Conservation (phyloP, 2,797 vertebrate genomes). For the Discoglossus pictus region DNA sequence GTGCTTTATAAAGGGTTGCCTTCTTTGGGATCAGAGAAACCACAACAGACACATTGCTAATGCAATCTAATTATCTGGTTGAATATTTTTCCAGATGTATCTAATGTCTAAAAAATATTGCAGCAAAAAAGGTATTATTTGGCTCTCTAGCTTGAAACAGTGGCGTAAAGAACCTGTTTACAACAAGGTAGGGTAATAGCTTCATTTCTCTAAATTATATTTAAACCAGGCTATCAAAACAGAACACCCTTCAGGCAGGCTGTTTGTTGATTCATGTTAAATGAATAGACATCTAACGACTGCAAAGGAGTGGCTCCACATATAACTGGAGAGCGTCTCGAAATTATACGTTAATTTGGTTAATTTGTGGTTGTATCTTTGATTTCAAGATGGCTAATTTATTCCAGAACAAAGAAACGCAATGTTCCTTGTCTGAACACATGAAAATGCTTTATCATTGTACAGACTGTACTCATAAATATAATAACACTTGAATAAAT, state of each 20-base stretch:
- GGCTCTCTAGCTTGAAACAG: conserved; percentile 65
- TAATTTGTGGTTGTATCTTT: conserved; percentile 58
- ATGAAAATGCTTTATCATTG: conserved; percentile 13
- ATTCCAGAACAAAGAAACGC: conserved; percentile 48
- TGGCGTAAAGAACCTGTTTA: conserved; percentile 73
- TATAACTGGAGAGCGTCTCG: conserved; percentile 52
- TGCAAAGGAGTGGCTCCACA: conserved; percentile 11
- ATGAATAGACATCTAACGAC: conserved; percentile 50
- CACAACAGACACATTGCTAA: conserved; percentile 80
- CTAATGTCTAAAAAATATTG: conserved; percentile 76
- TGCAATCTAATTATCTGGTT: conserved; percentile 80
- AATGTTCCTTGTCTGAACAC: conserved; percentile 30
- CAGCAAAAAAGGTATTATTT: conserved; percentile 76
- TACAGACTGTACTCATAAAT: conserved; percentile 24
- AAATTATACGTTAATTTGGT: conserved; percentile 54
- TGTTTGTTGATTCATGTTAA: conserved; percentile 53
- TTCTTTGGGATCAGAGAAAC: conserved; percentile 77
- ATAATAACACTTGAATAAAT: conserved; percentile 15
- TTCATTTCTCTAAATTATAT: conserved; percentile 58
- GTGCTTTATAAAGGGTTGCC: conserved; percentile 75
- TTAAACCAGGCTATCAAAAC: conserved; percentile 67
- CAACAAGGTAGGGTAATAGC: conserved; percentile 65
- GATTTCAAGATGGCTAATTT: conserved; percentile 49
- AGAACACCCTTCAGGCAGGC: conserved; percentile 48
- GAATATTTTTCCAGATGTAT: conserved; percentile 82